Evolutionary conservation across 2,113 vertebrate genomes (phyloP).

Genomic region (Myrmecobius fasciatus): DNA sequence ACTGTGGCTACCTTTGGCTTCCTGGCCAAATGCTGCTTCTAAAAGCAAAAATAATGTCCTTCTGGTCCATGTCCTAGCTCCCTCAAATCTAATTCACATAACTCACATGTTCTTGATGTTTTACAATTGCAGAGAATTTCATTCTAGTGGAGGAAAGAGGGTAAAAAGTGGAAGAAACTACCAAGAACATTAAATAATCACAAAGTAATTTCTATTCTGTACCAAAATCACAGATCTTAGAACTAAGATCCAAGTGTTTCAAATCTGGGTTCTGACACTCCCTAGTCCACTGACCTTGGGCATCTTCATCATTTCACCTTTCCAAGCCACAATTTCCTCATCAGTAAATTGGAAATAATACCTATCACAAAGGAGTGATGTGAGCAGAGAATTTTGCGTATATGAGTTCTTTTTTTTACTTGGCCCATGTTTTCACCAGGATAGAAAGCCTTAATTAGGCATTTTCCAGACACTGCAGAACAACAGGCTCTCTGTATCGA

Average conservation of each 20-base stretch:
- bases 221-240: neutral
- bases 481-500: neutral
- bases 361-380: neutral
- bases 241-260: neutral
- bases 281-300: neutral
- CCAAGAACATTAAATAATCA: neutral
- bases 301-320: neutral
- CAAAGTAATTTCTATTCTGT: neutral
- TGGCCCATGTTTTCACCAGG: neutral
- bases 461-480: neutral
- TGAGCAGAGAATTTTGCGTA: neutral
- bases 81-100: neutral
- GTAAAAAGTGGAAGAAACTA: neutral
- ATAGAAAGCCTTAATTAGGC: neutral
- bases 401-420: neutral
- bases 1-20: neutral
- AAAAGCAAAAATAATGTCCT: neutral
- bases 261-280: neutral
- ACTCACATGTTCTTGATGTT: neutral
- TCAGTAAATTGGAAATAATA: neutral
- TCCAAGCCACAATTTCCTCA: neutral
- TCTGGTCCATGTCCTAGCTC: neutral
- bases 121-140: neutral
- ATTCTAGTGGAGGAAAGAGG: neutral
- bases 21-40: neutral